Conservation (phyloP, 2,797 vertebrate genomes). For the Balearica regulorum region DNA sequence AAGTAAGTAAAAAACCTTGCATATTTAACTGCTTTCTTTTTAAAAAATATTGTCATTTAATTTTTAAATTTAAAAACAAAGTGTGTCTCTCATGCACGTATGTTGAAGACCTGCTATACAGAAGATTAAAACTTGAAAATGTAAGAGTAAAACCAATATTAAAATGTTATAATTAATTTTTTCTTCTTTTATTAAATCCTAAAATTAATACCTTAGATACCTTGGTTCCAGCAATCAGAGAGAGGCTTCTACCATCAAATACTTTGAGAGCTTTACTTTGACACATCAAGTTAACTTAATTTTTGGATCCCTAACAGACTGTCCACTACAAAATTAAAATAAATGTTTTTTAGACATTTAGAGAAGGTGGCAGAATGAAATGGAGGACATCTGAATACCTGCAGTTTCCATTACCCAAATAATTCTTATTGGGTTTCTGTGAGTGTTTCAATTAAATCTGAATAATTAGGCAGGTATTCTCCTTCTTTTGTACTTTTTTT, state of each 20-base stretch:
- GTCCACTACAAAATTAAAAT: neutral
- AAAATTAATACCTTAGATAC: neutral
- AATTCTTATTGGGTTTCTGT: neutral
- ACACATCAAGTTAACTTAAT: neutral
- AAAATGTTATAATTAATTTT: neutral
- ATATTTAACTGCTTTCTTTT: neutral
- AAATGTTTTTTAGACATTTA: too few species aligned
- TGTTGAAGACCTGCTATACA: neutral
- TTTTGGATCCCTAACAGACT: neutral
- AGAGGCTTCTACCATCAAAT: neutral
- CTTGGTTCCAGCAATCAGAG: neutral
- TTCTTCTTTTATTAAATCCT: neutral
- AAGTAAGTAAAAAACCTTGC: neutral
- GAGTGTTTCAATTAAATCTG: slow-evolving; percentile 48
- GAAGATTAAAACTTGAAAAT: neutral
- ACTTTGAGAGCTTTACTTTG: neutral
- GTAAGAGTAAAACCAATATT: neutral
- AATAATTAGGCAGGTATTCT: neutral
- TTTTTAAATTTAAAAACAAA: neutral
- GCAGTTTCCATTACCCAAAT: slow-evolving; percentile 13
- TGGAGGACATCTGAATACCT: neutral
- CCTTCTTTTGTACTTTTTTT: neutral
- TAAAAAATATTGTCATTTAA: neutral
- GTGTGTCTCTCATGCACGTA: neutral
- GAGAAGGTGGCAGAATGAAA: neutral